Percentiles rank a stretch among this genome's conserved stretches.
Conservation (phyloP, 1,140 invertebrate genomes). For the Papilio xuthus region DNA sequence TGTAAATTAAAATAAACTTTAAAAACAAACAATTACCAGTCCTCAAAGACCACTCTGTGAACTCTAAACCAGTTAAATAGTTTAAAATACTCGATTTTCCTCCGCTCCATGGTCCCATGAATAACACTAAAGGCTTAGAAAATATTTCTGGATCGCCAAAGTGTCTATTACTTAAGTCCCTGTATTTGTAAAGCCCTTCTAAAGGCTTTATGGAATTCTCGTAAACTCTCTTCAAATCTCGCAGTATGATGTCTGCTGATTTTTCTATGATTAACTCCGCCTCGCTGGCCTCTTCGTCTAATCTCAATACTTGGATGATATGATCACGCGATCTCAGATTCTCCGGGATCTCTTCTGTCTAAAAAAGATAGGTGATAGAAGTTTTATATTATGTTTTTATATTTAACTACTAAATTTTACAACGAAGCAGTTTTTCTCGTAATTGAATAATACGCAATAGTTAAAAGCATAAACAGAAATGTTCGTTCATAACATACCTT, state of each 20-base stretch:
- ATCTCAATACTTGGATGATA: slow-evolving; percentile 89
- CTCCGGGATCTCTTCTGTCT: slow-evolving; percentile 88
- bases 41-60: slow-evolving; percentile 89
- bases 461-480: background rate
- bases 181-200: slow-evolving; percentile 94
- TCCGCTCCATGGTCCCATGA: slow-evolving; percentile 97
- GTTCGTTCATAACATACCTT: slow-evolving; percentile 69
- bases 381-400: background rate
- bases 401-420: background rate
- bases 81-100: slow-evolving; percentile 97
- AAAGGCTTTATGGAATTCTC: slow-evolving; percentile 94
- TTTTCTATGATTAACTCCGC: slow-evolving; percentile 87
- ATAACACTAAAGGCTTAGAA: slow-evolving; percentile 94
- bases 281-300: slow-evolving; percentile 89
- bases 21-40: slow-evolving; percentile 85
- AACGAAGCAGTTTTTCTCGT: background rate
- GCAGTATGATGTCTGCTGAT: slow-evolving; percentile 89
- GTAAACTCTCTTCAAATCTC: slow-evolving; percentile 93
- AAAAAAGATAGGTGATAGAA: slow-evolving; percentile 57
- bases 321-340: slow-evolving; percentile 90
- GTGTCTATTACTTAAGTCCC: slow-evolving; percentile 95
- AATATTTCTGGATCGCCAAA: slow-evolving; percentile 97
- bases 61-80: slow-evolving; percentile 94
- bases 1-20: slow-evolving; percentile 22
- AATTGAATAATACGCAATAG: background rate